These are phyloP conservation scores for Apostichopus parvimensis DNA, from an alignment of 35 echinoderm and acorn worm genomes.

Conservation along the genomic window DNA sequence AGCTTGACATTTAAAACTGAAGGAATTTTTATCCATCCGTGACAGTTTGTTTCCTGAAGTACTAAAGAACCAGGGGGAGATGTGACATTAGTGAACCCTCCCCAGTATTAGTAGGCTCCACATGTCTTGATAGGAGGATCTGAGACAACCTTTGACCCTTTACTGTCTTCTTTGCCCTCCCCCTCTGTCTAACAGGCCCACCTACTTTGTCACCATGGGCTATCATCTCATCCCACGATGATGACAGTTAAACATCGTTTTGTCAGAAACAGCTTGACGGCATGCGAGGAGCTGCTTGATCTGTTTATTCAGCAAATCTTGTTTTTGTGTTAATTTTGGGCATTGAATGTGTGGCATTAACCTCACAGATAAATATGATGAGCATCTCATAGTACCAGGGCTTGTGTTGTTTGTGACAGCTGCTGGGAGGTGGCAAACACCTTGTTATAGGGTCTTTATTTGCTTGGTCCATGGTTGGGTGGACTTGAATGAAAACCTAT, in stretches of 20 bases:
- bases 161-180: background rate
- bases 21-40: background rate
- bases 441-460: background rate
- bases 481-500: background rate
- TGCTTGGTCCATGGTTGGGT: background rate
- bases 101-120: background rate
- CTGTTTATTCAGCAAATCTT: constrained; percentile 45
- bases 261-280: constrained; percentile 33
- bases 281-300: background rate
- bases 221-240: background rate
- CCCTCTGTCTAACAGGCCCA: constrained; percentile 11
- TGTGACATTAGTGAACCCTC: no score
- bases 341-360: background rate
- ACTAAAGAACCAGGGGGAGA: background rate
- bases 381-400: background rate
- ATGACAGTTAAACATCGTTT: constrained; percentile 26
- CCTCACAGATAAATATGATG: background rate
- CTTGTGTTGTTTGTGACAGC: background rate
- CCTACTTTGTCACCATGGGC: constrained; percentile 47
- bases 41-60: constrained; percentile 3
- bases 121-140: background rate
- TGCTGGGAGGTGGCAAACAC: background rate
- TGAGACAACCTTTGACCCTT: background rate
- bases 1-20: background rate
- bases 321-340: constrained; percentile 19